Evolutionary conservation across 2,797 vertebrate genomes (phyloP).

Genomic region (Glyptemys insculpta): DNA sequence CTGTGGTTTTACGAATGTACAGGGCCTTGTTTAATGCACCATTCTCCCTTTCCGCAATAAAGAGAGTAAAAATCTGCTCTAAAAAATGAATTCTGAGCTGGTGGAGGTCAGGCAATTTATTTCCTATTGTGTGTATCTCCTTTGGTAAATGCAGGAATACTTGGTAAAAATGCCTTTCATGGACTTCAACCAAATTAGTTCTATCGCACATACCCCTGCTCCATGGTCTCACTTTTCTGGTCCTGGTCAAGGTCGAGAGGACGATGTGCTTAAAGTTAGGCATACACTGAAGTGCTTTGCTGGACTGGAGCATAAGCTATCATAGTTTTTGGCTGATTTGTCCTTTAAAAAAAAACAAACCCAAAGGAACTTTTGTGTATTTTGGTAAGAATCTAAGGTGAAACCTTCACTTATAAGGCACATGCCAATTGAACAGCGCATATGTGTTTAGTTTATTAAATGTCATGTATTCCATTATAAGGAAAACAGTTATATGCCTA

Average conservation of each 20-base stretch:
- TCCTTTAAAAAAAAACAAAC: neutral
- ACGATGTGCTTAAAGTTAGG: neutral
- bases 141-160: neutral
- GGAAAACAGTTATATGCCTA: neutral
- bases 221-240: neutral
- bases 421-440: neutral
- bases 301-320: neutral
- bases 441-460: neutral
- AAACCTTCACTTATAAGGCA: neutral
- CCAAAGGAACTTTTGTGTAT: accelerated
- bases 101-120: neutral
- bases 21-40: neutral
- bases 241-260: neutral
- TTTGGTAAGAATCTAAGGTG: neutral
- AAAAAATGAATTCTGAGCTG: neutral
- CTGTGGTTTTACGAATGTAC: neutral
- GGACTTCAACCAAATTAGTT: neutral
- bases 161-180: neutral
- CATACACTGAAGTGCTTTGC: neutral
- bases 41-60: neutral
- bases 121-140: neutral
- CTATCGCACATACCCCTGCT: neutral
- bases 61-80: neutral
- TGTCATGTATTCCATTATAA: neutral
- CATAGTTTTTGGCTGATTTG: neutral